Conservation (phyloP, 2,888 invertebrate genomes). For the Slavum lentiscoides region DNA sequence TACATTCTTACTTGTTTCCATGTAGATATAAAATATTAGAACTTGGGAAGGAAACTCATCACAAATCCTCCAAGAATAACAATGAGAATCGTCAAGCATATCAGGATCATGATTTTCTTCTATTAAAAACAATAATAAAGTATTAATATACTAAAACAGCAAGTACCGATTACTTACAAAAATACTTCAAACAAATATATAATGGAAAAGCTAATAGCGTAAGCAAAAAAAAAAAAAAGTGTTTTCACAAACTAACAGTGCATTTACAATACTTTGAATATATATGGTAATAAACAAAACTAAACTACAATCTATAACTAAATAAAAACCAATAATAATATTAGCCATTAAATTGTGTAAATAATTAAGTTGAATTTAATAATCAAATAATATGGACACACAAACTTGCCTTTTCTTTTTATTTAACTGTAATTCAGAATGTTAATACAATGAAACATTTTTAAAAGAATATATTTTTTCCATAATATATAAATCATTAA, state of each 20-base stretch:
- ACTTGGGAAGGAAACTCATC: conserved; percentile 43
- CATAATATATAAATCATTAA: neutral
- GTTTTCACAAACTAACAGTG: conserved; percentile 51
- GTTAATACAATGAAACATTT: neutral
- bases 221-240: conserved; percentile 53
- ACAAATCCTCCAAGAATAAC: conserved; percentile 62
- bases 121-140: conserved; percentile 59
- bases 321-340: conserved; percentile 18
- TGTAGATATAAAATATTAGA: conserved; percentile 29
- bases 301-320: neutral
- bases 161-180: conserved; percentile 18
- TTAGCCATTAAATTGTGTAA: neutral
- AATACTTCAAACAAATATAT: conserved; percentile 37
- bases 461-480: neutral
- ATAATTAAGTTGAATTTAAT: neutral
- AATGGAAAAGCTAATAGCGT: conserved; percentile 45
- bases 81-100: conserved; percentile 81
- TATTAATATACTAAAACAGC: conserved; percentile 3
- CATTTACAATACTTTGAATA: conserved; percentile 37
- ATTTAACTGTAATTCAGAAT: conserved; percentile 11
- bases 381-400: conserved; percentile 3
- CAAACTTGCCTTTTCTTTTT: conserved; percentile 26
- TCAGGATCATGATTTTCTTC: conserved; percentile 94
- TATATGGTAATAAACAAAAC: conserved; percentile 44
- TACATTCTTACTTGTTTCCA: conserved; percentile 41